phyloP scores from a whole-genome alignment of 1,140 invertebrate species.

The Drosophila guanche region DNA sequence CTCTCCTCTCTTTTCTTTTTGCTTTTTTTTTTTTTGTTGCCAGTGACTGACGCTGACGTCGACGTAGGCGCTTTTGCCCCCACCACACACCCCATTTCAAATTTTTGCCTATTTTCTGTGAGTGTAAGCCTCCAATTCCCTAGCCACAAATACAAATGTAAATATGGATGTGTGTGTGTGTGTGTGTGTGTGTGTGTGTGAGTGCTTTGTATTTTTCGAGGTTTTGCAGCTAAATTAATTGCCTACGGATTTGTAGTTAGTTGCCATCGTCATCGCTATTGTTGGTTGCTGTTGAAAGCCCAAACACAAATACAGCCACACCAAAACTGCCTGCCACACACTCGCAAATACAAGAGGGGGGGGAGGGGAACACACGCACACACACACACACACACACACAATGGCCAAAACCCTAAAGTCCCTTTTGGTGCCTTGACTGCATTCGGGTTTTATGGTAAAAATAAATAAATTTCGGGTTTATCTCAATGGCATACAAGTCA shows the following conservation, averaged over 20 bases:
- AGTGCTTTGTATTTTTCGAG: constrained; percentile 63
- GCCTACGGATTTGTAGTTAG: constrained; percentile 81
- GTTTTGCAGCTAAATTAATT: constrained; percentile 76
- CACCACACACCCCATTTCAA: constrained; percentile 36
- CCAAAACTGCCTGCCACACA: constrained; percentile 65
- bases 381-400: constrained; percentile 39
- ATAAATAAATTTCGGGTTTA: constrained; percentile 81
- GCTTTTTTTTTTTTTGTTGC: constrained; percentile 41
- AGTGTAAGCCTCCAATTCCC: too few relatives aligned
- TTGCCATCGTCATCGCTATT: constrained; percentile 67
- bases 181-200: constrained; percentile 38
- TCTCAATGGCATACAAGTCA: constrained; percentile 81
- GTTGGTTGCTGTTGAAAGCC: constrained; percentile 63
- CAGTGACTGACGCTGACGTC: constrained; percentile 60
- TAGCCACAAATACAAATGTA: neutral
- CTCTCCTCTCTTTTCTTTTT: constrained; percentile 3
- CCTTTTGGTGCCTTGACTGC: constrained; percentile 52
- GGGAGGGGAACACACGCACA: neutral
- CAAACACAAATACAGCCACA: constrained; percentile 68
- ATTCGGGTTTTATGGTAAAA: constrained; percentile 76
- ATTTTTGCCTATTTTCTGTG: constrained; percentile 65
- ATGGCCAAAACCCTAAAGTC: constrained; percentile 69
- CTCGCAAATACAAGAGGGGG: constrained; percentile 6
- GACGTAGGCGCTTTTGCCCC: constrained; percentile 17
- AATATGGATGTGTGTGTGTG: constrained; percentile 25